phyloP scores from a whole-genome alignment of 1,140 invertebrate genomes.

The Tetranychus urticae region DNA sequence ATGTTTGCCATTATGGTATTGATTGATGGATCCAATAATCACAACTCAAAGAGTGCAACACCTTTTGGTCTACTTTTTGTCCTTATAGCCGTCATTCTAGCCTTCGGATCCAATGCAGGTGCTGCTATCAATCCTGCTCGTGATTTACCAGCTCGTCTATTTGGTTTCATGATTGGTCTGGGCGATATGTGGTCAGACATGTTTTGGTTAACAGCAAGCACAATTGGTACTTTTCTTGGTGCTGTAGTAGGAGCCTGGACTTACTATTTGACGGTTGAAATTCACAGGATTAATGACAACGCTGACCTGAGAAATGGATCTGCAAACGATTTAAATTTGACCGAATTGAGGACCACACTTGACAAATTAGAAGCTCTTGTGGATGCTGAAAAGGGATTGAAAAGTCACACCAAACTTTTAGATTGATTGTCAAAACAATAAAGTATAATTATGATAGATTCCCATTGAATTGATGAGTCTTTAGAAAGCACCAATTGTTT shows the following conservation, averaged over 20 bases:
- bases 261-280: conserved; percentile 27
- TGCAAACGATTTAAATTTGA: too few relatives aligned
- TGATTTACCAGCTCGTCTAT: conserved; percentile 32
- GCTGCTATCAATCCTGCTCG: conserved; percentile 37
- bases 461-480: too few relatives aligned
- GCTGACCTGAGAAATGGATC: too few relatives aligned
- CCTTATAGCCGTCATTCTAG: not conserved
- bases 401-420: too few relatives aligned
- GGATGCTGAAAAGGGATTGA: too few relatives aligned
- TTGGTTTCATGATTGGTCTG: conserved; percentile 29
- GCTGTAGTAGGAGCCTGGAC: conserved; percentile 24
- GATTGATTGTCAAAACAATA: too few relatives aligned
- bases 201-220: conserved; percentile 28
- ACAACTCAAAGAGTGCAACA: not conserved
- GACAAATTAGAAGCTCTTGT: too few relatives aligned
- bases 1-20: not conserved
- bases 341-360: too few relatives aligned
- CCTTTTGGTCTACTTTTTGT: not conserved
- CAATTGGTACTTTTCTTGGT: conserved; percentile 28
- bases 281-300: not conserved
- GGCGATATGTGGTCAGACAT: conserved; percentile 18
- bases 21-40: not conserved
- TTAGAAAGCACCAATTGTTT: too few relatives aligned
- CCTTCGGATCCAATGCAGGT: conserved; percentile 31
- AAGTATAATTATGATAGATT: too few relatives aligned